These are phyloP conservation scores for Streblospio benedicti DNA, from an alignment of 1,140 invertebrate species.

Conservation along the genomic window DNA sequence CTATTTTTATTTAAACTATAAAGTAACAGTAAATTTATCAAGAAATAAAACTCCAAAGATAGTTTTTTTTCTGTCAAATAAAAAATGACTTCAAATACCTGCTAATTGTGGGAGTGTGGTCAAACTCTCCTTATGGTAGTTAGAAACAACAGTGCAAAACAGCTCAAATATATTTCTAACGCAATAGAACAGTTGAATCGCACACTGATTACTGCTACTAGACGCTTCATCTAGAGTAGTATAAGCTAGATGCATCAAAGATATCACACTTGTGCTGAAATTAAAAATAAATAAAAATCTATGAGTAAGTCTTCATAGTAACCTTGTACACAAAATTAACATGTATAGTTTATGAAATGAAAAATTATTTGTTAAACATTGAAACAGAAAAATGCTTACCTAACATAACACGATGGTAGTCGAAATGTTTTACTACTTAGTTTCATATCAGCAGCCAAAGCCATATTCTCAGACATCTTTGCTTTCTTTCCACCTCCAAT, in stretches of 20 bases:
- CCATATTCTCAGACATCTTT: constrained; percentile 20
- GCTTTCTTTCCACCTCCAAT: constrained; percentile 21
- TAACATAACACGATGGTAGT: constrained; percentile 56
- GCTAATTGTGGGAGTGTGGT: constrained; percentile 75
- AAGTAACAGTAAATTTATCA: background rate
- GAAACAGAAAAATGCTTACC: too few relatives aligned
- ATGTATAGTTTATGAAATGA: too few relatives aligned
- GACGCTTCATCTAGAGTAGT: constrained; percentile 63
- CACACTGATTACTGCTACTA: constrained; percentile 52
- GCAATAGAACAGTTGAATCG: constrained; percentile 61
- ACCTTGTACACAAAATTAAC: too few relatives aligned
- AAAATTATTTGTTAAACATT: too few relatives aligned
- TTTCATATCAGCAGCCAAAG: constrained; percentile 21
- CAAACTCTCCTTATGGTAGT: constrained; percentile 67
- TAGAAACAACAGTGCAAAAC: constrained; percentile 67
- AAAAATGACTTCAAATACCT: constrained; percentile 49
- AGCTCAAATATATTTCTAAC: constrained; percentile 66
- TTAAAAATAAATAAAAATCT: too few relatives aligned
- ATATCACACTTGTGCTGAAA: too few relatives aligned
- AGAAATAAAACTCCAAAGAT: constrained; percentile 4
- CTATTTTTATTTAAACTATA: too few relatives aligned
- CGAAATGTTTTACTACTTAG: constrained; percentile 37
- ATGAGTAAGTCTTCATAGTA: too few relatives aligned
- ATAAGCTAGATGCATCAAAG: constrained; percentile 60
- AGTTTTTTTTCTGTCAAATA: constrained; percentile 3